These are phyloP conservation scores for Martes martes DNA, from an alignment of 2,113 vertebrate genomes.

Conservation along the genomic window DNA sequence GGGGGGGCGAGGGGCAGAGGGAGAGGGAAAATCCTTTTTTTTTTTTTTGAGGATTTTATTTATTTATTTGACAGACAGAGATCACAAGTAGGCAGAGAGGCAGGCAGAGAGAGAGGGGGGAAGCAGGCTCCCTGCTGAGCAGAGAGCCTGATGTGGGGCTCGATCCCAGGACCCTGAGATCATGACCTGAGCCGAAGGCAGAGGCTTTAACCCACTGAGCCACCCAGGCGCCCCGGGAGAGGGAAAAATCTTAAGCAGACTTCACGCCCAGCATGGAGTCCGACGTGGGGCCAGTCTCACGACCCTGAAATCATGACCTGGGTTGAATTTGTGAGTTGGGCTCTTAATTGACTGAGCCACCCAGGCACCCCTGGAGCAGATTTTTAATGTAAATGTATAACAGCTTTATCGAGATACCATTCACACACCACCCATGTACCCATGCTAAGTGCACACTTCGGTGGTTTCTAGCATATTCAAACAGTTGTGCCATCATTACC, in stretches of 20 bases:
- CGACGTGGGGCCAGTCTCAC: rapidly evolving
- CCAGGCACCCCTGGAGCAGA: neutral
- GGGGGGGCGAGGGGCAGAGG: neutral
- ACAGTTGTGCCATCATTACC: neutral
- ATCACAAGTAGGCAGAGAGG: too few relatives aligned
- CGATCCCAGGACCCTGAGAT: too few relatives aligned
- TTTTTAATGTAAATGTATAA: neutral
- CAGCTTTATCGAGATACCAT: neutral
- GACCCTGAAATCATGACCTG: neutral
- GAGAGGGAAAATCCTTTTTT: neutral
- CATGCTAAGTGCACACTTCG: neutral
- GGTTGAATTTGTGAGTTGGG: neutral
- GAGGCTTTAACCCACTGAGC: too few relatives aligned
- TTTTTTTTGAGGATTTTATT: too few relatives aligned
- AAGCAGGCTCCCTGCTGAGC: too few relatives aligned
- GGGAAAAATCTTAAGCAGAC: neutral
- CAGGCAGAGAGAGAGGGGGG: too few relatives aligned
- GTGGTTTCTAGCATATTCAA: neutral
- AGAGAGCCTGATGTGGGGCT: too few relatives aligned
- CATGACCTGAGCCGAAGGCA: too few relatives aligned
- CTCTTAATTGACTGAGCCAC: neutral
- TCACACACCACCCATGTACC: neutral
- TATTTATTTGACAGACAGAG: too few relatives aligned
- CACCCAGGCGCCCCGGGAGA: neutral
- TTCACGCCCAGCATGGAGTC: neutral